Conservation (phyloP, 2,797 vertebrate species). For the Phoeniculus purpureus region DNA sequence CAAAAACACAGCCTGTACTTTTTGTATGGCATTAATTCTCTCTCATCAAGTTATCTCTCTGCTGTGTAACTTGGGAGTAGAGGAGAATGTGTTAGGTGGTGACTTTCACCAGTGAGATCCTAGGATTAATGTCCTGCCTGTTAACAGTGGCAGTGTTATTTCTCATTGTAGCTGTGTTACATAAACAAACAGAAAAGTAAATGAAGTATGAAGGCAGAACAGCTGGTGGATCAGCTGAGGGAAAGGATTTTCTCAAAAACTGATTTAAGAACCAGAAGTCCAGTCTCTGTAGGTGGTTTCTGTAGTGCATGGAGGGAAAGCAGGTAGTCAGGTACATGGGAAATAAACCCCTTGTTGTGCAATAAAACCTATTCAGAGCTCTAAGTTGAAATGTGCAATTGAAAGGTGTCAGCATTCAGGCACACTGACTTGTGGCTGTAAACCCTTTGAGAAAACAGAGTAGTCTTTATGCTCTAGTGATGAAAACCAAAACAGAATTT, state of each 20-base stretch:
- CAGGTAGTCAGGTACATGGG: fast-evolving
- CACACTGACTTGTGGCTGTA: not conserved
- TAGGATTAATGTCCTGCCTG: not conserved
- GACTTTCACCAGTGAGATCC: not conserved
- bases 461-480: not conserved
- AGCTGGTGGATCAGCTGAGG: not conserved
- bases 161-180: not conserved
- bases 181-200: not conserved
- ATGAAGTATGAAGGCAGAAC: not conserved
- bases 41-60: not conserved
- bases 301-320: not conserved
- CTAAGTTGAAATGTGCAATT: not conserved
- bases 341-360: not conserved
- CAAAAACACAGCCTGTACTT: not conserved
- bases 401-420: not conserved
- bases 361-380: not conserved
- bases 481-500: not conserved
- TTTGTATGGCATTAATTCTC: not conserved
- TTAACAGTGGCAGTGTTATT: not conserved
- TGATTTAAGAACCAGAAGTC: not conserved
- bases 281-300: not conserved
- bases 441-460: not conserved
- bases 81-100: not conserved
- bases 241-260: not conserved
- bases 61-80: not conserved